Conservation (phyloP, 2,797 vertebrate genomes). For the Benthosema pterotum region DNA sequence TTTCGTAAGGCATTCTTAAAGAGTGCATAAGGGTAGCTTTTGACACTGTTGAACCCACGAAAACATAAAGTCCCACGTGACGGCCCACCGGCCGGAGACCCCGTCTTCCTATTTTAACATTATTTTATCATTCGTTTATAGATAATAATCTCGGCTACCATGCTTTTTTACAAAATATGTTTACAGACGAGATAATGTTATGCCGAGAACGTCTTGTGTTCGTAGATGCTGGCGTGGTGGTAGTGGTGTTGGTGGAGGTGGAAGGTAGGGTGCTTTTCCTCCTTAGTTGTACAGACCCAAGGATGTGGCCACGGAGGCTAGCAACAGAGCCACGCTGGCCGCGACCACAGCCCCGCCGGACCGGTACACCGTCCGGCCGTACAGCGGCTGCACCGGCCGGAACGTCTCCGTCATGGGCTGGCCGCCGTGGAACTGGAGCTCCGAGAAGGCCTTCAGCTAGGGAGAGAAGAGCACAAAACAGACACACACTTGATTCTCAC, state of each 20-base stretch:
- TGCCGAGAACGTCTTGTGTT: slow-evolving; percentile 55
- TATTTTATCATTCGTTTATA: slow-evolving; percentile 1
- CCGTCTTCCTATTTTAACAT: too few species aligned
- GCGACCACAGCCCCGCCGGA: slow-evolving; percentile 65
- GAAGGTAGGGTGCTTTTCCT: slow-evolving; percentile 26
- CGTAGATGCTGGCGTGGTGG: slow-evolving; percentile 47
- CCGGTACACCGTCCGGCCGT: slow-evolving; percentile 72
- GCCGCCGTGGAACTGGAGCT: slow-evolving; percentile 62
- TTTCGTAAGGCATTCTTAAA: slow-evolving; percentile 47
- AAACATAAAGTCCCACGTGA: not conserved
- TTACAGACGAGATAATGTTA: slow-evolving; percentile 40
- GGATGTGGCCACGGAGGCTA: slow-evolving; percentile 40
- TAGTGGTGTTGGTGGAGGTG: too few species aligned
- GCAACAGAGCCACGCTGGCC: slow-evolving; percentile 61
- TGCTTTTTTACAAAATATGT: slow-evolving; percentile 41
- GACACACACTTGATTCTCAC: not conserved
- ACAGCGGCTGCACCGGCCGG: slow-evolving; percentile 80
- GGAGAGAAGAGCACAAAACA: slow-evolving; percentile 14
- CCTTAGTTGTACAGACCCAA: slow-evolving; percentile 71
- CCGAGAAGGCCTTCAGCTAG: slow-evolving; percentile 82
- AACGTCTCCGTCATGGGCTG: slow-evolving; percentile 79
- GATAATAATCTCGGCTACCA: slow-evolving; percentile 42
- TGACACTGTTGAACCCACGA: not conserved
- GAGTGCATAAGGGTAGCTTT: slow-evolving; percentile 35
- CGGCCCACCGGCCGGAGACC: too few species aligned